Evolutionary conservation across 92 coral and sea anemone species (phyloP).

Genomic region (Parazoanthus atlanticus): DNA sequence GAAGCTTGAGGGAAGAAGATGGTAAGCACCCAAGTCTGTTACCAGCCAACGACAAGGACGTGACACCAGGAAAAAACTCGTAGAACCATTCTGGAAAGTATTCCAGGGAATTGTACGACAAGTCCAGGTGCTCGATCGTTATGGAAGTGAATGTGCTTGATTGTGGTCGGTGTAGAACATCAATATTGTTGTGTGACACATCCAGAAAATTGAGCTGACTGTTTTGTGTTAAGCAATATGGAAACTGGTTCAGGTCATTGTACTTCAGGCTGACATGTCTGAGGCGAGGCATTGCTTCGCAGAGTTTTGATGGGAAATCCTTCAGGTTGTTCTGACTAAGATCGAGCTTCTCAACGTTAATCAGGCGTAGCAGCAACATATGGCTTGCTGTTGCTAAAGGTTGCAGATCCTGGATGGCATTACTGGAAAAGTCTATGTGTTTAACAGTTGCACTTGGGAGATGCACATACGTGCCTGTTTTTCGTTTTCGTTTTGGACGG

Average conservation of each 20-base stretch:
- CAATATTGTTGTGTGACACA: slow-evolving; percentile 76
- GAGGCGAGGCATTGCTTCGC: slow-evolving; percentile 85
- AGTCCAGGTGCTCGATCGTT: slow-evolving; percentile 66
- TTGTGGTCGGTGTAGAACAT: slow-evolving; percentile 40
- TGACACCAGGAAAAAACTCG: slow-evolving; percentile 68
- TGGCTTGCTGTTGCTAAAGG: slow-evolving; percentile 62
- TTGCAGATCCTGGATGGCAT: slow-evolving; percentile 69
- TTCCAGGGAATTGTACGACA: slow-evolving; percentile 72
- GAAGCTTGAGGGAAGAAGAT: slow-evolving; percentile 54
- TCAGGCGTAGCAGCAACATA: slow-evolving; percentile 54
- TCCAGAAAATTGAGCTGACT: slow-evolving; percentile 59
- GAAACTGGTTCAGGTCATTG: slow-evolving; percentile 73
- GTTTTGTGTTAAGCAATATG: slow-evolving; percentile 63
- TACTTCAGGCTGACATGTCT: slow-evolving; percentile 69
- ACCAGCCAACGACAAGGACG: slow-evolving; percentile 66
- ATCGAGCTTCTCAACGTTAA: slow-evolving; percentile 82
- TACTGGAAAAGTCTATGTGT: slow-evolving; percentile 82
- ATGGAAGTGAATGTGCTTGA: slow-evolving; percentile 36
- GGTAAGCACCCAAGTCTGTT: slow-evolving; percentile 73
- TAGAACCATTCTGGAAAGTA: slow-evolving; percentile 82
- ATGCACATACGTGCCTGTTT: slow-evolving; percentile 36
- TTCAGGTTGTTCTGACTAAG: slow-evolving; percentile 77
- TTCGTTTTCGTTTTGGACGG: slow-evolving; percentile 48
- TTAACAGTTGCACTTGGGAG: slow-evolving; percentile 65
- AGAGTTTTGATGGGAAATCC: slow-evolving; percentile 62